These are phyloP conservation scores for Nothocercus nigrocapillus DNA, from an alignment of 2,113 vertebrate species.

Conservation along the genomic window DNA sequence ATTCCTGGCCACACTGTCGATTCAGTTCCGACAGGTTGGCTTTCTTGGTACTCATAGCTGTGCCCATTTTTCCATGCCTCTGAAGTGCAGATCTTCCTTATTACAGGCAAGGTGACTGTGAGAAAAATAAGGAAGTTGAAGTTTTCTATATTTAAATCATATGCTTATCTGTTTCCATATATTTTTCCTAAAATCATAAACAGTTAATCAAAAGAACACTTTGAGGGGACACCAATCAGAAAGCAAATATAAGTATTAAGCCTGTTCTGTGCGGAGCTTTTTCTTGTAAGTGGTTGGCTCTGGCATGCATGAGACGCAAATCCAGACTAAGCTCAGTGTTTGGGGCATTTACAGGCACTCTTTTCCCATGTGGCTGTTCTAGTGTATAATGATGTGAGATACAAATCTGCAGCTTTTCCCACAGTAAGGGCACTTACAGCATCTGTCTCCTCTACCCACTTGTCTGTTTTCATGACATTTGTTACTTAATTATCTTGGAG, in stretches of 20 bases:
- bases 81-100: background rate
- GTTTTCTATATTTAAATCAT: background rate
- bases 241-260: slow-evolving; percentile 20
- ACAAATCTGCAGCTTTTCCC: slow-evolving; percentile 46
- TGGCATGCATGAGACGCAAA: background rate
- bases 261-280: background rate
- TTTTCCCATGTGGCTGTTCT: slow-evolving; percentile 7
- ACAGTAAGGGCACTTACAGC: slow-evolving; percentile 39
- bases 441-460: slow-evolving; percentile 40
- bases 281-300: background rate
- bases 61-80: background rate
- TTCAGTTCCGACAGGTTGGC: background rate
- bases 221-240: background rate
- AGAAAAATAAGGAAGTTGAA: background rate
- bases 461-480: slow-evolving; percentile 39
- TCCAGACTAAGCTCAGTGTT: background rate
- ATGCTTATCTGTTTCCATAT: background rate
- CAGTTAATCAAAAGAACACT: background rate
- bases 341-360: background rate
- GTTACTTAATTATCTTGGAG: slow-evolving; percentile 29
- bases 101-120: background rate
- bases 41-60: background rate
- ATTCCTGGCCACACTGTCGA: background rate
- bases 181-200: background rate
- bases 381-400: slow-evolving; percentile 25